Evolutionary conservation across 2,888 invertebrate genomes (phyloP), one percentile per base, ranked within the genome.

Genomic region (Temnothorax rugatulus): DNA sequence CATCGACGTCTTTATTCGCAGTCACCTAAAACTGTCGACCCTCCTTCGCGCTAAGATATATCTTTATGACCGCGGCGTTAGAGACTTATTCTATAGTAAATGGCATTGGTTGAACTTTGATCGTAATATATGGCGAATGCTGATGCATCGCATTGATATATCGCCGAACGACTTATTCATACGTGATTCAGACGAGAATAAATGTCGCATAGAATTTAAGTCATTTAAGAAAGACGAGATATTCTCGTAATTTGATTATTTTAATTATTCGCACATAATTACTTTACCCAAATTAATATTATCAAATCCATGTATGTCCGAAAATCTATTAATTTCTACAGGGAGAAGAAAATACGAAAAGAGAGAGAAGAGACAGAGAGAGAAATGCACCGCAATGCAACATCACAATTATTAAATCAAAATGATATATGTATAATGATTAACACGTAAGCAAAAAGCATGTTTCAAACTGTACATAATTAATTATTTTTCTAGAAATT

Each of bases 1-100:
- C 61, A 68, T 83, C 82, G 83, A 50, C 41, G 66, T 68, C 83
- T 83, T 83, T 83, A 82, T 82, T 83, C 83, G 83, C 47, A 68
- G 68, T 41, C 52, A 83, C 66, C 83, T 83, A 66, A 68, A 83
- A 83, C 64, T 83, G 82, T 68, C 83, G 57, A 83, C 50, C 79
- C 25, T 47, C 47, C 57, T 74, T 81, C 75, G 75, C 21, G 25
- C 79, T 75, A 59, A 59, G 76, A 81, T 81, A 81, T 81, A 83
- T 83, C 83, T 83, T 83, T 83, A 82, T 83, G 83, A 83, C 68
- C 61, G 38, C 68, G n/a, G n/a, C 34, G 59, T 68, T 77, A 38
- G 44, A 59, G 79, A 71, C 71, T 71, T 47, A 59, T 71, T 81
- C 59, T 38, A 25, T 59, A 47, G 79, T 59, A 79, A 79, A 79